Conservation (phyloP, 92 coral and sea anemone genomes). For the Phenganax stokvisi region DNA sequence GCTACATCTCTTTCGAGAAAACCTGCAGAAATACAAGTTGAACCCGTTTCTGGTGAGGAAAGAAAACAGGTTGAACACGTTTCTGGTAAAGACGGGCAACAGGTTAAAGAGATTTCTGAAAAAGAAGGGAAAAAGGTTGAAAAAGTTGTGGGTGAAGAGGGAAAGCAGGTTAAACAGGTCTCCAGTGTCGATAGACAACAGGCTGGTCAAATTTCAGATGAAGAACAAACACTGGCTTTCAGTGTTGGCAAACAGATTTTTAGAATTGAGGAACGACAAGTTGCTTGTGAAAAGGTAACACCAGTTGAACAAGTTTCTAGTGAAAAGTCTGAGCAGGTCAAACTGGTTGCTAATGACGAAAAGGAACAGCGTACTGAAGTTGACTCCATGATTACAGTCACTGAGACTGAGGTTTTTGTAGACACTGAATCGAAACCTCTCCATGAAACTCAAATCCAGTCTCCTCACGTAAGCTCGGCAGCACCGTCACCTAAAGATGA, state of each 20-base stretch:
- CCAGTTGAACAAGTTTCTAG: background rate
- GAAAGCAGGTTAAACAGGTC: background rate
- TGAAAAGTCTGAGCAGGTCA: background rate
- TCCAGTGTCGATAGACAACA: background rate
- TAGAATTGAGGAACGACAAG: background rate
- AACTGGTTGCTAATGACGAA: background rate
- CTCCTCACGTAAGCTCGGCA: conserved; percentile 20
- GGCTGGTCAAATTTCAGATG: background rate
- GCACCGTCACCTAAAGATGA: conserved; percentile 63
- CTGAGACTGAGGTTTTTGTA: background rate
- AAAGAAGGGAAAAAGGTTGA: background rate
- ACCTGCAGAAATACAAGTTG: background rate
- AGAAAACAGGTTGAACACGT: background rate
- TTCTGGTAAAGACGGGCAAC: background rate
- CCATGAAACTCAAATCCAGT: background rate
- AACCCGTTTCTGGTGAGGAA: background rate
- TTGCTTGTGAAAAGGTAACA: background rate
- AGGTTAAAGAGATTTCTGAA: background rate
- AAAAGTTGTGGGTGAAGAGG: background rate
- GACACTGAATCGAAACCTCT: background rate
- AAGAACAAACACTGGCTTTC: too few species aligned
- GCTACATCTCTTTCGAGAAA: conserved; percentile 8
- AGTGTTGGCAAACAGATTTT: too few species aligned
- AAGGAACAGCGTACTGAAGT: background rate
- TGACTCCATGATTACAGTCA: background rate